A percentile compares a stretch with the other conserved stretches of the same genome.
Conservation (phyloP, 2,797 vertebrate species). For the Pangasius larnaudii region DNA sequence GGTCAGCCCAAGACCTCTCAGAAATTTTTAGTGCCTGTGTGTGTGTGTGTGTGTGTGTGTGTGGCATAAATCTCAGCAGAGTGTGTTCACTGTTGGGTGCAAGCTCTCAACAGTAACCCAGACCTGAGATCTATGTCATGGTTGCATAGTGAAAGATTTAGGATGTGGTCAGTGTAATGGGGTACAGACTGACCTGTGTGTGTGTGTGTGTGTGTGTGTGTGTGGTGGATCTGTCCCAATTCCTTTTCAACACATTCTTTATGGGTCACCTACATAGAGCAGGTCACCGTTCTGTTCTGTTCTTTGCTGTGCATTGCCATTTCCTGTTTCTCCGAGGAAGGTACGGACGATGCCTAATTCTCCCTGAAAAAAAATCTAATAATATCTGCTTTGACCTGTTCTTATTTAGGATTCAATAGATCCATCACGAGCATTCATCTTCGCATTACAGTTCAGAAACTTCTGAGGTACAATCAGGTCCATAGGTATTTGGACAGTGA, state of each 20-base stretch:
- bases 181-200: conserved; percentile 31
- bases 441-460: conserved; percentile 11
- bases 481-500: too few species aligned
- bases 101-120: conserved; percentile 10
- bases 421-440: conserved; percentile 7
- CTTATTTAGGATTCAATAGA: conserved; percentile 16
- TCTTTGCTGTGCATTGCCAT: neutral
- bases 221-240: conserved; percentile 50
- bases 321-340: conserved; percentile 36
- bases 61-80: conserved; percentile 6
- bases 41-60: conserved; percentile 30
- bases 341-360: conserved; percentile 17
- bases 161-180: conserved; percentile 42
- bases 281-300: conserved; percentile 48
- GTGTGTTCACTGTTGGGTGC: conserved; percentile 11
- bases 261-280: conserved; percentile 75
- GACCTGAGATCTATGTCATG: conserved; percentile 19
- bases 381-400: conserved; percentile 36
- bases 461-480: too few species aligned
- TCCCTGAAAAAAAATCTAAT: conserved; percentile 25
- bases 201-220: conserved; percentile 26
- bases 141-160: conserved; percentile 21
- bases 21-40: conserved; percentile 23
- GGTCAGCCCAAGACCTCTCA: neutral
- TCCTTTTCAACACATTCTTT: conserved; percentile 59